Evolutionary conservation across 2,113 vertebrate genomes (phyloP).

Genomic region (Rhynchopsitta pachyrhyncha): DNA sequence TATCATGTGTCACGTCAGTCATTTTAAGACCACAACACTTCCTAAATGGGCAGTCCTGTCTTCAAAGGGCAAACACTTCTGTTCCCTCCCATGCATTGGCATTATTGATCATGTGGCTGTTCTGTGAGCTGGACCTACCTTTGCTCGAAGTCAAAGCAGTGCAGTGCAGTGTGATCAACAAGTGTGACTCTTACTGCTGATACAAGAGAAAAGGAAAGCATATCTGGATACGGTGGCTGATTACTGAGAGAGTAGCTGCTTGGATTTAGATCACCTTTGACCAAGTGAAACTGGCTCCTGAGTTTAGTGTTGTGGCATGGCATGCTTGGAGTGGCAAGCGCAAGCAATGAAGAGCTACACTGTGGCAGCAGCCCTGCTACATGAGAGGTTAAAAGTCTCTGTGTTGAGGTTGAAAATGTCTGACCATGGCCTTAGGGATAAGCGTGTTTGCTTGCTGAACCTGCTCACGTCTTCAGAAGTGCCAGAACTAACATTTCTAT

Average conservation of each 20-base stretch:
- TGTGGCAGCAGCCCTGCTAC: fast-evolving
- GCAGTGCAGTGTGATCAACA: not conserved
- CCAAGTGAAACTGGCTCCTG: not conserved
- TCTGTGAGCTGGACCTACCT: constrained; percentile 6
- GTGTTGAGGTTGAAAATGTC: not conserved
- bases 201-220: not conserved
- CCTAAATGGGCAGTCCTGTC: not conserved
- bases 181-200: not conserved
- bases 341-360: not conserved
- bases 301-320: not conserved
- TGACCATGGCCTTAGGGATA: not conserved
- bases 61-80: not conserved
- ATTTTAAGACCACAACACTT: not conserved
- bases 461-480: not conserved
- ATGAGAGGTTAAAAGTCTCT: not conserved
- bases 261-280: not conserved
- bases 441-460: not conserved
- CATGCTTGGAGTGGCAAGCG: not conserved
- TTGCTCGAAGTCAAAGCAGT: not conserved
- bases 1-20: not conserved
- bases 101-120: not conserved
- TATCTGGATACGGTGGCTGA: not conserved
- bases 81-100: fast-evolving
- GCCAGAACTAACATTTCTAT: not conserved
- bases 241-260: not conserved